Evolutionary conservation across 2,888 invertebrate genomes (phyloP).

Genomic region (Drosophila cracens): DNA sequence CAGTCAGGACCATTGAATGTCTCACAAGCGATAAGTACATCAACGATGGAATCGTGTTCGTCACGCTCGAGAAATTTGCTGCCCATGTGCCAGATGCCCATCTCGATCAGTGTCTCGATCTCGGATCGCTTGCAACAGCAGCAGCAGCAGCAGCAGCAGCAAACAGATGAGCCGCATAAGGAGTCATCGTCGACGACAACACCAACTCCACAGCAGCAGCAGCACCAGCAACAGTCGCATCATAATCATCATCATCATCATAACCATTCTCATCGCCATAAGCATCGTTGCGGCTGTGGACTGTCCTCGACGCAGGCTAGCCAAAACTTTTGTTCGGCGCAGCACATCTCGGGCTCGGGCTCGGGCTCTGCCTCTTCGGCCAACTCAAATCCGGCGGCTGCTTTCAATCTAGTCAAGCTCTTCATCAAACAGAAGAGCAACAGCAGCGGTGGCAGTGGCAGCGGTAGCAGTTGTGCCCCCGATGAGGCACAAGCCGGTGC

Average conservation of each 20-base stretch:
- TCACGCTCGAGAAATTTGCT: constrained; percentile 83
- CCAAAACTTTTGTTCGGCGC: constrained; percentile 71
- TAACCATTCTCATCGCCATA: constrained; percentile 61
- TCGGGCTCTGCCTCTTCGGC: constrained; percentile 74
- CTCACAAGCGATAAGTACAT: constrained; percentile 88
- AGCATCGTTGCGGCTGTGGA: constrained; percentile 76
- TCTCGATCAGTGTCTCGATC: constrained; percentile 79
- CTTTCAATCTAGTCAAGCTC: constrained; percentile 93
- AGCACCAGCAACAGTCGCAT: constrained; percentile 39
- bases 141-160: constrained; percentile 48
- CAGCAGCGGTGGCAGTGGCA: constrained; percentile 85
- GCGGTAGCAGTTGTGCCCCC: constrained; percentile 86
- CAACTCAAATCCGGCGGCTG: constrained; percentile 88
- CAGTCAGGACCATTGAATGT: constrained; percentile 78
- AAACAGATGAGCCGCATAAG: constrained; percentile 52
- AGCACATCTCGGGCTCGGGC: constrained; percentile 79
- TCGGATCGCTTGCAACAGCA: constrained; percentile 75
- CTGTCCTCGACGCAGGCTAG: constrained; percentile 63
- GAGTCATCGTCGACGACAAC: constrained; percentile 43
- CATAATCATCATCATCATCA: constrained; percentile 54
- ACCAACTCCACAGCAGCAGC: constrained; percentile 50
- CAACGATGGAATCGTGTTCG: constrained; percentile 87
- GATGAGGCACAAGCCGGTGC: constrained; percentile 85
- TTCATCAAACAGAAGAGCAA: constrained; percentile 96
- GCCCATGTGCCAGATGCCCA: constrained; percentile 85